These are phyloP conservation scores for Ceratoteleas bidentatus DNA, from an alignment of 1,140 invertebrate species.

Conservation along the genomic window DNA sequence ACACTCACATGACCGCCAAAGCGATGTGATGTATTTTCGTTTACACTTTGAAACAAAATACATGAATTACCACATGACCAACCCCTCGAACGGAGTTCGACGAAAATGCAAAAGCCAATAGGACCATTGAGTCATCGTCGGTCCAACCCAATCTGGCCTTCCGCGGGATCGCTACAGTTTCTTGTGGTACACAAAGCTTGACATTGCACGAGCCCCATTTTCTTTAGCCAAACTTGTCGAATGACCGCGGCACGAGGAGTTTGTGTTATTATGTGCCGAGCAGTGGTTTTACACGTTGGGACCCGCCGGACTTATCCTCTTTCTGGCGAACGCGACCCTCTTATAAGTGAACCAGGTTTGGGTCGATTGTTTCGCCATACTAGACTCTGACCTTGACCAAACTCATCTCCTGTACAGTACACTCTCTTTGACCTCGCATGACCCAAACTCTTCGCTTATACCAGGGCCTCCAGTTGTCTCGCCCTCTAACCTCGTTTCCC, in stretches of 20 bases:
- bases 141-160: slow-evolving; percentile 1
- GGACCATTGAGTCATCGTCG: too few species aligned
- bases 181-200: slow-evolving; percentile 10
- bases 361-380: not conserved
- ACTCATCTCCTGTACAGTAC: too few species aligned
- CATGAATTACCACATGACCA: too few species aligned
- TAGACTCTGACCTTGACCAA: too few species aligned
- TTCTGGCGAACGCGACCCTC: not conserved
- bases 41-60: too few species aligned
- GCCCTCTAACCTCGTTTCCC: not conserved
- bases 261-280: slow-evolving; percentile 5
- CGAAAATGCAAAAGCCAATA: too few species aligned
- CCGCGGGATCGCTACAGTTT: not conserved
- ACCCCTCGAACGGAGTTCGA: too few species aligned
- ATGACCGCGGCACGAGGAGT: not conserved
- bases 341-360: slow-evolving; percentile 4
- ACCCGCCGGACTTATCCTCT: not conserved
- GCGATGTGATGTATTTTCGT: too few species aligned
- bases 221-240: slow-evolving; percentile 20
- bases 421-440: too few species aligned
- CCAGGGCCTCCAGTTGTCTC: not conserved
- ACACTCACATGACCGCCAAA: not conserved
- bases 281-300: slow-evolving; percentile 13
- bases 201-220: slow-evolving; percentile 20
- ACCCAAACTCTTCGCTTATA: slow-evolving; percentile 11